Percentiles rank a stretch among this genome's conserved stretches.
Conservation (phyloP, 1,140 invertebrate genomes). For the Lepidostoma basale region DNA sequence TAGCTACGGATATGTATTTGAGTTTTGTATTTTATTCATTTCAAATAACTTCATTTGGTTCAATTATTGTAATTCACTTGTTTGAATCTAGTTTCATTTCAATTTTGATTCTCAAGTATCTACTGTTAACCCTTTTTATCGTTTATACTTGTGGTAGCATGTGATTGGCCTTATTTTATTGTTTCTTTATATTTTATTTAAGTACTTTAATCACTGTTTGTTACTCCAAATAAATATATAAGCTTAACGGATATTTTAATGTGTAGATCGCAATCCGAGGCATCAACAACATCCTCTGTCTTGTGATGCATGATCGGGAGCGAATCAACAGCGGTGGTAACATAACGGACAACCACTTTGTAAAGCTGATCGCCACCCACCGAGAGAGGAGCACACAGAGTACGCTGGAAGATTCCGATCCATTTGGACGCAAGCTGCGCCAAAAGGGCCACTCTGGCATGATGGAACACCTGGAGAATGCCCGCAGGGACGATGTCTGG, state of each 20-base stretch:
- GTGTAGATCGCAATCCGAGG: constrained; percentile 59
- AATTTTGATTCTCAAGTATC: too few relatives aligned
- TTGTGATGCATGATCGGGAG: constrained; percentile 59
- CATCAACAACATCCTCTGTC: constrained; percentile 56
- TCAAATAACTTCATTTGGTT: too few relatives aligned
- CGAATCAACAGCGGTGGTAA: constrained; percentile 16
- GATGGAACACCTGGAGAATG: constrained; percentile 55
- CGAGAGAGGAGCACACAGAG: constrained; percentile 41
- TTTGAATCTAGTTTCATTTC: too few relatives aligned
- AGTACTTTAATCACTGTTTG: too few relatives aligned
- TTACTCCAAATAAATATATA: too few relatives aligned
- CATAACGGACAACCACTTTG: constrained; percentile 34
- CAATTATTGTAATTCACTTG: too few relatives aligned
- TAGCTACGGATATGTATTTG: too few relatives aligned
- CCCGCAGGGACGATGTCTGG: constrained; percentile 61
- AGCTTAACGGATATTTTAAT: constrained; percentile 35
- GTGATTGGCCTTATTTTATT: too few relatives aligned
- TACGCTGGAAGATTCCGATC: constrained; percentile 35
- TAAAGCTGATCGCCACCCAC: constrained; percentile 35
- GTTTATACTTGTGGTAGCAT: too few relatives aligned
- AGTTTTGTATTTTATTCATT: too few relatives aligned
- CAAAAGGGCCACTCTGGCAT: constrained; percentile 45
- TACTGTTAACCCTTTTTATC: too few relatives aligned
- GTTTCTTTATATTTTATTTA: too few relatives aligned
- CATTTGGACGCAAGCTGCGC: constrained; percentile 43